Evolutionary conservation across 92 coral and sea anemone species (phyloP), one percentile per base, ranked within the genome.

Genomic region (Porites evermanni): DNA sequence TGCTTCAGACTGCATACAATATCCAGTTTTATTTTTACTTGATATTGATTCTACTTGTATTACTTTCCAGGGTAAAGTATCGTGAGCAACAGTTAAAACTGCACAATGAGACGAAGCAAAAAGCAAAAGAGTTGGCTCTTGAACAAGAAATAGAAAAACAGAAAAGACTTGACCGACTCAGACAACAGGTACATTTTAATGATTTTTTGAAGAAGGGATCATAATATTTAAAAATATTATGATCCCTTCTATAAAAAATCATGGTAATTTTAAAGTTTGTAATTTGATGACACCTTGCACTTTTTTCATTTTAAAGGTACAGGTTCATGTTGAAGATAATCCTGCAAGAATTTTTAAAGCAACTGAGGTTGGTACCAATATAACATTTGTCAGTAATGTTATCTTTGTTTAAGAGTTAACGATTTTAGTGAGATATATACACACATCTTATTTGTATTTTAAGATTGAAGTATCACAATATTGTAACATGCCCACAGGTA

Each of bases 61-160:
- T 82, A 0, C 8, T 19, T 66, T 88, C 7, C 59, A 95, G 99
- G 80, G 99, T 97, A 5, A 81, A 91, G 38, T 97, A 79, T 81
- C 90, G 99, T 20, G 93, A 95, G 78, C 93, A 97, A 53, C 94
- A 95, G 79, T 89, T 92, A 23, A 83, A 74, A 81, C 88, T 95
- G 68, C 98, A 92, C 53, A 89, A 90, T 53, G 93, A 92, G 53
- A 91, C 92, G 17, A 93, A 67, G 64, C 84, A 79, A 79, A 82
- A 88, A 64, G 93, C 95, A 16, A 89, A 79, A 64, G 93, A 93
- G 53, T 82, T 88, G 80, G 93, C 90, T 29, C 79, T 79, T 56
- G 96, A 97, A 53, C 94, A 92, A 61, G 95, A 97, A 76, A 76
- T 72, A 70, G 94, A 92, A 71, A 95, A 76, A 69, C 94, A 97